Evolutionary conservation across 2,888 invertebrate genomes (phyloP), one percentile per base, ranked within the genome.

Genomic region (Lydus trimaculatus): DNA sequence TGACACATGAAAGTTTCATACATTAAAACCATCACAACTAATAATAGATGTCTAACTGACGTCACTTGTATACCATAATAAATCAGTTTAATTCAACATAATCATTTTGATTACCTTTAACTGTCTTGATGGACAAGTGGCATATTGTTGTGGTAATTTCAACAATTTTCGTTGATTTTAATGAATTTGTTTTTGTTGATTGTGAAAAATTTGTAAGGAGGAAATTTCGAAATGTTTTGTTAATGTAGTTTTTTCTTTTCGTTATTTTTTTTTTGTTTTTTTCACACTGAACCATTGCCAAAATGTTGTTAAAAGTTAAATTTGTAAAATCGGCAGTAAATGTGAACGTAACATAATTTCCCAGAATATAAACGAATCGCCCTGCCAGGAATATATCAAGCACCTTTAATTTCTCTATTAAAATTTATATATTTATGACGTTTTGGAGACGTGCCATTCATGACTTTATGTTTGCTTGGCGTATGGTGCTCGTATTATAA

Each of bases 361-460:
- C 69, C 17, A 65, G 63, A 69, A 69, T 65, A 69, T 65, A 65
- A 69, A 69, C 69, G 65, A 58, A 48, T 63, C 20, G 1, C 7
- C 13, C 20, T 33, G 59, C 65, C 69, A 66, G 63, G 64, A 60
- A 60, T 60, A 60, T 66, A 61, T 48, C 69, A 63, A 70, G 64
- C 70, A 70, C 67, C 67, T 70, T 67, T 64, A 64, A 58, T 70
- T n/a, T 63, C 59, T 64, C 64, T 59, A 70, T 70, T 67, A 67
- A 70, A 67, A 70, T 70, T 70, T 67, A 70, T 73, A 70, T 73
- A 71, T 73, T 73, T 71, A 70, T 72, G 67, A 67, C 69, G 67
- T 66, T 73, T 52, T 73, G 73, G 73, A 73, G 68, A 69, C 63
- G 70, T 74, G 71, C 72, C 71, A 74, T 74, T 71, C 71, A 71